Evolutionary conservation across 2,888 invertebrate genomes (phyloP), one percentile per base, ranked within the genome.

Genomic region (Callosobruchus maculatus): DNA sequence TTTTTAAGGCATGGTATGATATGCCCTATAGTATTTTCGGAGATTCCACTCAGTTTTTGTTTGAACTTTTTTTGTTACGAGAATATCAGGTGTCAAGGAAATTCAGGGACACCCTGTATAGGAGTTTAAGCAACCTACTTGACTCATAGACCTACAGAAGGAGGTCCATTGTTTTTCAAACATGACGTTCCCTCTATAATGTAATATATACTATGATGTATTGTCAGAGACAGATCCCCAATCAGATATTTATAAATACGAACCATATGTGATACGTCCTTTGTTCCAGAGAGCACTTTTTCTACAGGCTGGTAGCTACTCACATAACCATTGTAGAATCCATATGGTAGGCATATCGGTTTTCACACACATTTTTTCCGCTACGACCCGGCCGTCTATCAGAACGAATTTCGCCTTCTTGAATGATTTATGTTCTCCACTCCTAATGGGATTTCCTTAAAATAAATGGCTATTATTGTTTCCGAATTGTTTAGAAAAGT

Each of bases 281-380:
- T 82, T 81, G 81, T 82, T 80, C 82, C 80, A 81, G 81, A 79
- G 77, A 76, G 80, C 78, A 80, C 81, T 83, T 81, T 82, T 83
- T 81, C 81, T 78, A 78, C 18, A 49, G 13, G 13, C 13, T 49
- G 75, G 79, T 78, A 78, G 77, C 78, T 81, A 83, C 83, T 82
- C 81, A 76, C 78, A 83, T 82, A 83, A 82, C 83, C 79, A 84
- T 84, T 84, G 83, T 84, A 79, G 74, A 80, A 76, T 81, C 79
- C 83, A 83, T 81, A 81, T 83, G 83, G 81, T 77, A 68, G 49
- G 70, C 75, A 73, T 81, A 82, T 82, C 82, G 76, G 77, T 81
- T 82, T 82, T 82, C 82, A 72, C 49, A 49, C 49, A 49, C 49
- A 18, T 69, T 69, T 77, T 77, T 76, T 76, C 73, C 74, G 72